Evolutionary conservation across 2,888 invertebrate genomes (phyloP), one percentile per base, ranked within the genome.

Genomic region (Heliconius ismenius): DNA sequence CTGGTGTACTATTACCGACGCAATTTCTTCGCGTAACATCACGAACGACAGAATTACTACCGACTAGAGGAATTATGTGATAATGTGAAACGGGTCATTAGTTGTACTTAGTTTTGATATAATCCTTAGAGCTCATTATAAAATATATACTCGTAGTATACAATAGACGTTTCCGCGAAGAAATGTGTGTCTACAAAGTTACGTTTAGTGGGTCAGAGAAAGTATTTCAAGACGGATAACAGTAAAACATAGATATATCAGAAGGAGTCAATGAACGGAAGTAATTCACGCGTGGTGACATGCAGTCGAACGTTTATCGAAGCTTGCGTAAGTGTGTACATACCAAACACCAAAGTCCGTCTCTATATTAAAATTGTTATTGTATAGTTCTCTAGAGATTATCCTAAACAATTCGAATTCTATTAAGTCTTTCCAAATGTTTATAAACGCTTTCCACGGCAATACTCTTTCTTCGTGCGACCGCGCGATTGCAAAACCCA

Each of bases 221-320:
- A 88, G 86, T 87, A 86, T 93, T 91, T 91, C 92, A 90, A 92
- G 90, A 93, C 86, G 84, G 82, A 83, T 83, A 83, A 81, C 82
- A 83, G 86, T 82, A 86, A 86, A 88, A 87, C 88, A 84, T 86
- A 85, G 89, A 91, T 92, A 92, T 91, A 92, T 93, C 90, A 91
- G 91, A 90, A 91, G 90, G 91, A 93, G 94, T 94, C 94, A 93
- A 93, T 90, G 93, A 93, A 93, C 94, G 94, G 93, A 93, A 93
- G 92, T 92, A 87, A 92, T 93, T 92, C 91, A 92, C 91, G 88
- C 89, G 90, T 85, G 86, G 92, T 92, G 93, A 92, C 92, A 93
- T 90, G 89, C 90, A 89, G 85, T 86, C 88, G 87, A 86, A 86
- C 88, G 86, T 89, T 91, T 92, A 92, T 92, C 92, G 86, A 84